These are phyloP conservation scores for Drosophila lacteicornis DNA, from an alignment of 1,140 invertebrate genomes.

Conservation along the genomic window DNA sequence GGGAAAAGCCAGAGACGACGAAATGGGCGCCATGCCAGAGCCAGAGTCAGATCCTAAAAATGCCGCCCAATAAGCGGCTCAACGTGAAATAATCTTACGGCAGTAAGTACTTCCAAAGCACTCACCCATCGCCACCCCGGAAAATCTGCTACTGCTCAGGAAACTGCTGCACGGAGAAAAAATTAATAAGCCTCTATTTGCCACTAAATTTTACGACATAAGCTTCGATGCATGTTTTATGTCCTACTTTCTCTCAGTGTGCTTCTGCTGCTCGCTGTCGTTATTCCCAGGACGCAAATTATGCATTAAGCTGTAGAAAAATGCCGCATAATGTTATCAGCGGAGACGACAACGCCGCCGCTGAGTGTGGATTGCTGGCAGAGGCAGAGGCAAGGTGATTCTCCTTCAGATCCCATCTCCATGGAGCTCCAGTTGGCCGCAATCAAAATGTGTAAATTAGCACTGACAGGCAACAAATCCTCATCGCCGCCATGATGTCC, in stretches of 20 bases:
- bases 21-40: conserved; percentile 14
- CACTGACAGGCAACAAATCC: conserved; percentile 70
- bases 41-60: conserved; percentile 57
- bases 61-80: conserved; percentile 62
- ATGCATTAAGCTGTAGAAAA: conserved; percentile 83
- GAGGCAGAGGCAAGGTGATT: conserved; percentile 40
- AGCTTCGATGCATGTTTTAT: neutral
- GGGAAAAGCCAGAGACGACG: conserved; percentile 10
- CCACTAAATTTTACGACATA: neutral
- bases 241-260: conserved; percentile 1
- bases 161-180: conserved; percentile 32
- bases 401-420: neutral
- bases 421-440: conserved; percentile 42
- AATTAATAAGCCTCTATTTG: neutral
- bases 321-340: conserved; percentile 80
- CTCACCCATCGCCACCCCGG: conserved; percentile 46
- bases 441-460: conserved; percentile 83
- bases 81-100: conserved; percentile 77
- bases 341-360: conserved; percentile 20
- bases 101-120: conserved; percentile 73
- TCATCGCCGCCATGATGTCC: conserved; percentile 39
- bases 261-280: conserved; percentile 16
- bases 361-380: conserved; percentile 16
- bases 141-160: conserved; percentile 10
- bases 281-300: conserved; percentile 81